Conservation (phyloP, 64 coral and sea anemone genomes). For the Porites lutea region DNA sequence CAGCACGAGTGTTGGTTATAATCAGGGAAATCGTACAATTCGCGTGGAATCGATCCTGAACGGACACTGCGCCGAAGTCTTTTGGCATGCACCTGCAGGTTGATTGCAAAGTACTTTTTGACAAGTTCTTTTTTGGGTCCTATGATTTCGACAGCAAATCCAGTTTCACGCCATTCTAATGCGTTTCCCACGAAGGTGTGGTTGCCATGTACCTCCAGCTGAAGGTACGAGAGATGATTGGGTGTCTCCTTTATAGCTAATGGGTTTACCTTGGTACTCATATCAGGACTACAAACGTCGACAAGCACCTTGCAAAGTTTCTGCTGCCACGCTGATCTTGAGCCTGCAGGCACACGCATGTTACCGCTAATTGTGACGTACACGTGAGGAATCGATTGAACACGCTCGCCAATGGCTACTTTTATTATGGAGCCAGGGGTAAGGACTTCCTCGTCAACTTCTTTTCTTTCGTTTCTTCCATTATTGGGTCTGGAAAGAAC, state of each 20-base stretch:
- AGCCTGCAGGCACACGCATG: not conserved
- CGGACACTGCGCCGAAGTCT: not conserved
- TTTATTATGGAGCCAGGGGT: not conserved
- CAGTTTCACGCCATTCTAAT: conserved; percentile 54
- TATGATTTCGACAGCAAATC: conserved; percentile 43
- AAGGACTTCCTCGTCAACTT: not conserved
- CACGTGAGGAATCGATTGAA: not conserved
- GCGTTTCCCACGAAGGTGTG: not conserved
- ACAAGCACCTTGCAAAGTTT: conserved; percentile 37
- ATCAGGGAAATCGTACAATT: conserved; percentile 30
- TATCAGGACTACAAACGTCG: not conserved
- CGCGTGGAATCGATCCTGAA: not conserved
- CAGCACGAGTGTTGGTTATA: conserved; percentile 61
- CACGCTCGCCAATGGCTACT: conserved; percentile 22
- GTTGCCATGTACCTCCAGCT: conserved; percentile 4
- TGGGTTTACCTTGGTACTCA: not conserved
- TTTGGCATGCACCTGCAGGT: not conserved
- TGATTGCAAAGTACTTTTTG: conserved; percentile 57
- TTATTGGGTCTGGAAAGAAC: not conserved
- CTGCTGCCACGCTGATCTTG: not conserved
- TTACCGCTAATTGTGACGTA: not conserved
- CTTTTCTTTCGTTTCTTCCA: not conserved
- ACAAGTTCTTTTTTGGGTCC: not conserved
- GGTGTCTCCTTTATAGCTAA: not conserved
- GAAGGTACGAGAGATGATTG: conserved; percentile 49